A percentile compares a stretch with the other conserved stretches of the same genome.
These are phyloP conservation scores for Thelaira solivaga DNA, from an alignment of 2,888 invertebrate genomes.

Conservation along the genomic window DNA sequence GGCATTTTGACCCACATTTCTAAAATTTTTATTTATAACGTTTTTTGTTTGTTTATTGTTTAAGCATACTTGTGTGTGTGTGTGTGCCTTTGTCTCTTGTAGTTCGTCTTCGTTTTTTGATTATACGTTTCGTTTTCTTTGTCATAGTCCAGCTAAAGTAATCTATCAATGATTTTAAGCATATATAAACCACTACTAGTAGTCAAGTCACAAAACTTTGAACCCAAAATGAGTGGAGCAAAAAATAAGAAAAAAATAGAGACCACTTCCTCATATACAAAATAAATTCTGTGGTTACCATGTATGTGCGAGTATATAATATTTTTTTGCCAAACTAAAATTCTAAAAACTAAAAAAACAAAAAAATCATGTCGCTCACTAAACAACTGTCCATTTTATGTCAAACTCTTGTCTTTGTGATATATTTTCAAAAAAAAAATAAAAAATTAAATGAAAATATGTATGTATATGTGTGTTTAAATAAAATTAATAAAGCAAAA, in stretches of 20 bases:
- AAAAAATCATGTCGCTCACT: constrained; percentile 62
- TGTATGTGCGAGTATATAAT: too few species aligned
- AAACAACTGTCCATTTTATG: constrained; percentile 64
- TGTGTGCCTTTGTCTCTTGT: not conserved
- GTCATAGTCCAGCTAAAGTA: constrained; percentile 59
- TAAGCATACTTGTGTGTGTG: not conserved
- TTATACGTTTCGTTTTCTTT: constrained; percentile 43
- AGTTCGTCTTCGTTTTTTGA: constrained; percentile 10
- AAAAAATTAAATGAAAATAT: too few species aligned
- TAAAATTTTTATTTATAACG: constrained; percentile 58
- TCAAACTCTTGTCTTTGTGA: constrained; percentile 62
- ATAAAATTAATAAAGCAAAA: constrained; percentile 15
- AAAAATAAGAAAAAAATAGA: constrained; percentile 4
- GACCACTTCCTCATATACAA: constrained; percentile 58
- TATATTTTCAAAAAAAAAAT: constrained; percentile 54
- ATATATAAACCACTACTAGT: constrained; percentile 45
- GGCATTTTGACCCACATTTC: constrained; percentile 62
- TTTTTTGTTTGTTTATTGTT: constrained; percentile 23
- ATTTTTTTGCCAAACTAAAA: constrained; percentile 24
- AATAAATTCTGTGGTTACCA: constrained; percentile 50
- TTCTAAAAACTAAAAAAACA: constrained; percentile 23
- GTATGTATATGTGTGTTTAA: too few species aligned
- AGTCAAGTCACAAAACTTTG: constrained; percentile 59
- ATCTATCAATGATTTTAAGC: constrained; percentile 58
- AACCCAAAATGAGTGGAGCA: constrained; percentile 47